Evolutionary conservation across 2,888 invertebrate species (phyloP).

Genomic region (Calephelis perditalis): DNA sequence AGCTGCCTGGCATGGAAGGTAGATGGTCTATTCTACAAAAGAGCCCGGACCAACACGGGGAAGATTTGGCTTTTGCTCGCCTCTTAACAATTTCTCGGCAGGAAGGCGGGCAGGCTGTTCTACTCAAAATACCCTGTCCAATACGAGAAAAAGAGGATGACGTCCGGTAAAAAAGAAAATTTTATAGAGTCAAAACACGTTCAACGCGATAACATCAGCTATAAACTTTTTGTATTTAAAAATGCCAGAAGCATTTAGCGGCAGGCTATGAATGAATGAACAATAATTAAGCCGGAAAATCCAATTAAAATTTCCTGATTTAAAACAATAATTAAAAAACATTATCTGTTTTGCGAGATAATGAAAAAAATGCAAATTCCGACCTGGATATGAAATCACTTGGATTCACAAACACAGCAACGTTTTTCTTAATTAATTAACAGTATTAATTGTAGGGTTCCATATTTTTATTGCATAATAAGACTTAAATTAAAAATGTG

Average conservation of each 20-base stretch:
- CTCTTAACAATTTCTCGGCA: too few species aligned
- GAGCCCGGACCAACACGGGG: too few species aligned
- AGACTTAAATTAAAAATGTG: too few species aligned
- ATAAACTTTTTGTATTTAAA: neutral
- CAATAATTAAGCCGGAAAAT: constrained; percentile 1
- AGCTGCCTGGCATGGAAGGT: too few species aligned
- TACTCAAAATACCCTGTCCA: too few species aligned
- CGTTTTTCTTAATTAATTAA: neutral
- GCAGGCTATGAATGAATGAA: neutral
- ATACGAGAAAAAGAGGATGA: too few species aligned
- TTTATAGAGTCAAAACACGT: too few species aligned
- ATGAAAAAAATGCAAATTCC: constrained; percentile 2
- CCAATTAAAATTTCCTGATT: constrained; percentile 3
- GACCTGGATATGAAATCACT: neutral
- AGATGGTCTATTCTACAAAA: too few species aligned
- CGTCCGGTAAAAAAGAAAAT: too few species aligned
- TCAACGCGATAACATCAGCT: too few species aligned
- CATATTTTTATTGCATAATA: neutral
- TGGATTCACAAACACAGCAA: neutral
- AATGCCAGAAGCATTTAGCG: neutral
- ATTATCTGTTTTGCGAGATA: constrained; percentile 5
- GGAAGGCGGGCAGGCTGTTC: too few species aligned
- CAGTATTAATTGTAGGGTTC: neutral
- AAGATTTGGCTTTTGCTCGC: too few species aligned
- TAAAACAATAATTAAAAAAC: constrained; percentile 5